These are phyloP conservation scores for Empidonax traillii DNA, from an alignment of 2,113 vertebrate genomes.

Conservation along the genomic window DNA sequence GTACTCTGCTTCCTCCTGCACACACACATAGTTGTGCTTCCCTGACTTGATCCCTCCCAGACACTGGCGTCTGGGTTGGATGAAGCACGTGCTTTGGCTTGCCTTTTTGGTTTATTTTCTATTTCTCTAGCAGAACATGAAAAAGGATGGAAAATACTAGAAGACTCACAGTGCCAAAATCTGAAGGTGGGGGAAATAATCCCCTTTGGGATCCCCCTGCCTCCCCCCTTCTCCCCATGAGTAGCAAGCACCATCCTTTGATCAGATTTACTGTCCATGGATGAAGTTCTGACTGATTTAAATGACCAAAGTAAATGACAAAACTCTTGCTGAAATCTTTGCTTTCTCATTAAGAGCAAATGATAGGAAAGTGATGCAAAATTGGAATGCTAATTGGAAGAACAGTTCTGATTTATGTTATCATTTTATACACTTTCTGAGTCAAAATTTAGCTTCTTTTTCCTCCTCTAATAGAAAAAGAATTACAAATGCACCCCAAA, in stretches of 20 bases:
- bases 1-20: not conserved
- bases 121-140: not conserved
- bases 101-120: not conserved
- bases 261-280: not conserved
- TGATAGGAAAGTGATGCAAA: not conserved
- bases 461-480: not conserved
- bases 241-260: not conserved
- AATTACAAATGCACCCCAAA: not conserved
- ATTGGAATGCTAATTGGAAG: not conserved
- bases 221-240: fast-evolving
- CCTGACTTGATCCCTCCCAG: not conserved
- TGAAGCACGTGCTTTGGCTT: fast-evolving
- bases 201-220: not conserved
- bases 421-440: not conserved
- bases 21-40: not conserved
- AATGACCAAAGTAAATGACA: not conserved
- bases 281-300: not conserved
- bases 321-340: not conserved
- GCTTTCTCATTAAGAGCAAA: not conserved
- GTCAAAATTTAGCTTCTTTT: not conserved
- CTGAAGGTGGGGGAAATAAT: not conserved
- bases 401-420: not conserved
- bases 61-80: fast-evolving
- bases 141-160: not conserved
- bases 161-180: not conserved